Base-by-base conservation (phyloP, 2,888 invertebrate species). In the Platynereis dumerilii region DNA sequence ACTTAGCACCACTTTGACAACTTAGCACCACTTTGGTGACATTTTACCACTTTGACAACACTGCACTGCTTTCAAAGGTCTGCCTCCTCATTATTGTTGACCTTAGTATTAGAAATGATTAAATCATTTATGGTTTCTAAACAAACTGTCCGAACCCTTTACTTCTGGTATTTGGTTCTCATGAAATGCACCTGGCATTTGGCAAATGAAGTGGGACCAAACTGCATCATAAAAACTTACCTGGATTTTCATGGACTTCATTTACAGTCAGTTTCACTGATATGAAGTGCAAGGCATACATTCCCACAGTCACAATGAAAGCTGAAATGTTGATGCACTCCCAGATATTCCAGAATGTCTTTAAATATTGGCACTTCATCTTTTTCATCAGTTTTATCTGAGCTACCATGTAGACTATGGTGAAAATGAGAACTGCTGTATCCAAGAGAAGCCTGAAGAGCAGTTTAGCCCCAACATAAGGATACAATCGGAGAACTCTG, bases 231-330 rank as follows among this genome's bases (percentile, higher is more conserved):
- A n/a, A n/a, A n/a, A n/a, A n/a, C n/a, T 12, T 22, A 48, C 48
- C 48, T 48, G n/a, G 7, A n/a, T 48, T 48, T n/a, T 48, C 17
- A n/a, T 48, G 48, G 48, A 48, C n/a, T 22, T 48, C 22, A n/a
- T 48, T 48, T 3, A 48, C 7, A n/a, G 48, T 48, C 3, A 48
- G 20, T 20, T 22, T 48, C 20, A 48, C 22, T 5, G 22, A 48
- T 12, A 48, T 48, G 48, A 48, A 48, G 17, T 22, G 48, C 17
- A 22, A n/a, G 20, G 20, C 48, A 22, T 48, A 48, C n/a, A 48
- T 48, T 5, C 10, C 48, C n/a, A n/a, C n/a, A 10, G 48, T 48
- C 17, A n/a, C 48, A 20, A 48, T 22, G 22, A 22, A 48, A 20
- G 22, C n/a, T 20, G 20, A 20, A 7, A 48, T 20, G 48, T 48